Conservation (phyloP, 2,888 invertebrate species). For the Yponomeuta malinellus region DNA sequence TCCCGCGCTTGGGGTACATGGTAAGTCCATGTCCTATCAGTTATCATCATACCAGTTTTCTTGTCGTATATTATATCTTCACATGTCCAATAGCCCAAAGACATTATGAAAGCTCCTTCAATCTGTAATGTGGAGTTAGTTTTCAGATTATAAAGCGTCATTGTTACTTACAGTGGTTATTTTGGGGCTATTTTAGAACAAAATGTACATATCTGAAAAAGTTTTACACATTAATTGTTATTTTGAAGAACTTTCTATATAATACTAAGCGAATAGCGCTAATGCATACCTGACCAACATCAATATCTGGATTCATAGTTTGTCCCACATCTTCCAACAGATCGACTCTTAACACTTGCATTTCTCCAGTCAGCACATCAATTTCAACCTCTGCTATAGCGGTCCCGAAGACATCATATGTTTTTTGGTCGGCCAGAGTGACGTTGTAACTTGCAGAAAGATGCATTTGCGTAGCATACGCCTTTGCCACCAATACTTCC, state of each 20-base stretch:
- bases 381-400: slow-evolving; percentile 78
- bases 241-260: not conserved
- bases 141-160: too few relatives aligned
- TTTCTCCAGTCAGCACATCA: slow-evolving; percentile 79
- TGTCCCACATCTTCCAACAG: slow-evolving; percentile 75
- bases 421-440: slow-evolving; percentile 27
- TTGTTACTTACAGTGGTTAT: too few relatives aligned
- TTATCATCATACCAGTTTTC: slow-evolving; percentile 69
- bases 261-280: not conserved
- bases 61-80: slow-evolving; percentile 74
- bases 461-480: slow-evolving; percentile 48
- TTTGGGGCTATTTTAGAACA: too few relatives aligned
- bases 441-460: slow-evolving; percentile 39
- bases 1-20: slow-evolving; percentile 76
- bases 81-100: slow-evolving; percentile 73
- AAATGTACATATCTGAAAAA: too few relatives aligned
- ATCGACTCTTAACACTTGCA: slow-evolving; percentile 69
- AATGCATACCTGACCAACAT: slow-evolving; percentile 67
- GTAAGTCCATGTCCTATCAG: slow-evolving; percentile 79
- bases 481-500: slow-evolving; percentile 67
- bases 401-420: slow-evolving; percentile 69
- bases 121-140: slow-evolving; percentile 24
- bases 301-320: slow-evolving; percentile 73
- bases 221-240: too few relatives aligned
- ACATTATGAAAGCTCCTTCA: slow-evolving; percentile 78